phyloP scores from a whole-genome alignment of 2,797 vertebrate species.

The Gymnoscopelus microlampas region DNA sequence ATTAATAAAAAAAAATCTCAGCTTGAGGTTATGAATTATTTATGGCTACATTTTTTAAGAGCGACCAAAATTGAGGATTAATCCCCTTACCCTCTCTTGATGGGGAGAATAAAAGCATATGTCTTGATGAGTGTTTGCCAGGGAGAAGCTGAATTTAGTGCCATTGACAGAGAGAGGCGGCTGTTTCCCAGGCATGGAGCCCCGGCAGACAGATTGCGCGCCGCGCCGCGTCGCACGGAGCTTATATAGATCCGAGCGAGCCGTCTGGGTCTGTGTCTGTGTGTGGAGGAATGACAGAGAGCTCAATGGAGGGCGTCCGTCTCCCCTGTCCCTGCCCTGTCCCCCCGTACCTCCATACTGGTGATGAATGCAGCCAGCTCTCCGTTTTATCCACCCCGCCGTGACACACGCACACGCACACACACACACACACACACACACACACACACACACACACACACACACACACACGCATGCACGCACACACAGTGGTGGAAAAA shows the following conservation, averaged over 20 bases:
- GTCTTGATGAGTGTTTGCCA: conserved; percentile 75
- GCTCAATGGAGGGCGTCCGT: conserved; percentile 77
- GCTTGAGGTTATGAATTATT: conserved; percentile 70
- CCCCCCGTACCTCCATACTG: conserved; percentile 49
- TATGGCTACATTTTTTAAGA: conserved; percentile 69
- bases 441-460: conserved; percentile 13
- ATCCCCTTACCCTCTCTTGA: conserved; percentile 75
- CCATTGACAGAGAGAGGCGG: conserved; percentile 58
- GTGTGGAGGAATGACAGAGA: conserved; percentile 77
- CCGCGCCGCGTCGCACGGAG: conserved; percentile 69
- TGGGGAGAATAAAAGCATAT: conserved; percentile 76
- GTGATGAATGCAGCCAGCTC: conserved; percentile 73
- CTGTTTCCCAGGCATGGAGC: conserved; percentile 58
- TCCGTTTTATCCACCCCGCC: conserved; percentile 44
- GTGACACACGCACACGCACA: conserved; percentile 10
- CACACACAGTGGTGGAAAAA: background rate
- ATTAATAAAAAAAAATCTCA: conserved; percentile 35
- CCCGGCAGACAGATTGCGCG: conserved; percentile 73
- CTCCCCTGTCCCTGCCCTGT: conserved; percentile 65
- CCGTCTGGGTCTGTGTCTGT: conserved; percentile 66
- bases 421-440: conserved; percentile 13
- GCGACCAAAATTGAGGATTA: conserved; percentile 75
- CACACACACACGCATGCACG: conserved; percentile 3
- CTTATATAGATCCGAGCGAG: conserved; percentile 76
- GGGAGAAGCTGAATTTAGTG: conserved; percentile 68